Evolutionary conservation across 53 echinoderm and acorn worm species (phyloP).

Genomic region (Crossaster papposus): DNA sequence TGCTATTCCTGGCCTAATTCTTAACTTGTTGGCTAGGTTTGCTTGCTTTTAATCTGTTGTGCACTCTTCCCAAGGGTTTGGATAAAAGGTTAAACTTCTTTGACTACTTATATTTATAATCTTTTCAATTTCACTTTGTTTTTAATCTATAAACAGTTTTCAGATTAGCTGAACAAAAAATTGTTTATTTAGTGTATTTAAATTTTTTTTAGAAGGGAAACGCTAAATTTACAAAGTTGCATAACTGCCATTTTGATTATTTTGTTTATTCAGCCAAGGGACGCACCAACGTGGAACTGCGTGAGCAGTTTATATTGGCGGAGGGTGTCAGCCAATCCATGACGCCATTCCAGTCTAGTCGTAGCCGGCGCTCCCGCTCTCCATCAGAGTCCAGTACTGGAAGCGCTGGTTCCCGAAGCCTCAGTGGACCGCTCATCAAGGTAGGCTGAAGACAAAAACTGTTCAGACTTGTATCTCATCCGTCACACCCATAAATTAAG

Average conservation of each 20-base stretch:
- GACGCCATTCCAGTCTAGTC: constrained; percentile 76
- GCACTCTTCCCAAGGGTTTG: too few relatives aligned
- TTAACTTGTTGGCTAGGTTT: too few relatives aligned
- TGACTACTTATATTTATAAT: too few relatives aligned
- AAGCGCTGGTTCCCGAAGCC: constrained; percentile 81
- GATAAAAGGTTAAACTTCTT: too few relatives aligned
- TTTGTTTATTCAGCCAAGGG: constrained; percentile 90
- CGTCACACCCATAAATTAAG: too few relatives aligned
- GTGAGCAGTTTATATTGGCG: constrained; percentile 95
- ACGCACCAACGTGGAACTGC: constrained; percentile 94
- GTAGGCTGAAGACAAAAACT: constrained; percentile 35
- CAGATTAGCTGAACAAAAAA: too few relatives aligned
- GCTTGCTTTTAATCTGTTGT: too few relatives aligned
- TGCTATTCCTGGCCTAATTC: too few relatives aligned
- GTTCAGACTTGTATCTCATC: not conserved
- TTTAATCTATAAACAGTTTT: too few relatives aligned
- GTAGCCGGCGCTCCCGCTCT: constrained; percentile 75
- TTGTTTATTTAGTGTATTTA: not conserved
- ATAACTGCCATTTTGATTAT: too few relatives aligned
- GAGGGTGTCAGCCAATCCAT: constrained; percentile 92
- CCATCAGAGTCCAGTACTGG: constrained; percentile 95
- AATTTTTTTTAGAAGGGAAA: not conserved
- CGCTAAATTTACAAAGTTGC: not conserved
- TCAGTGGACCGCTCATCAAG: constrained; percentile 85
- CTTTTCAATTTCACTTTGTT: too few relatives aligned